A percentile compares a stretch with the other conserved stretches of the same genome.
Conservation (phyloP, 2,888 invertebrate species). For the Helobdella robusta region DNA sequence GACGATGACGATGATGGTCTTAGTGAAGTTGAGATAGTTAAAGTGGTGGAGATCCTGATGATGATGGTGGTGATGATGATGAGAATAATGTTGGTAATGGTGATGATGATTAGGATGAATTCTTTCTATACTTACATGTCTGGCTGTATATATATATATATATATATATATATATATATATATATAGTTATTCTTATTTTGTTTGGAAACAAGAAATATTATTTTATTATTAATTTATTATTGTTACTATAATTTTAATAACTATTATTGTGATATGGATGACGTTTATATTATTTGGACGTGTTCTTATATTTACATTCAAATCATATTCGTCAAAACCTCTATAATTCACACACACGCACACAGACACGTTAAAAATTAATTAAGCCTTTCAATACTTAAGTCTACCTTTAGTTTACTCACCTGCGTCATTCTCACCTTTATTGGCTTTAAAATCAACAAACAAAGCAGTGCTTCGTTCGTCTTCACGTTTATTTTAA, state of each 20-base stretch:
- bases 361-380: no score
- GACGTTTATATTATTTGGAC: no score
- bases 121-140: background rate
- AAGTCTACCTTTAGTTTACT: no score
- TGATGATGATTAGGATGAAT: background rate
- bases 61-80: constrained; percentile 11
- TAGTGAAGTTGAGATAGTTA: constrained; percentile 5
- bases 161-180: background rate
- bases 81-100: background rate
- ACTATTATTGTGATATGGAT: background rate
- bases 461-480: no score
- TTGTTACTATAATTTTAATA: background rate
- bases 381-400: no score
- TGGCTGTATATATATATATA: background rate
- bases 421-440: no score
- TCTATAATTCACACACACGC: no score
- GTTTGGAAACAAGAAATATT: background rate
- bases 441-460: no score
- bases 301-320: no score
- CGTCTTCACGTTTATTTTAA: no score
- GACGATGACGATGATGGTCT: constrained; percentile 1
- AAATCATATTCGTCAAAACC: no score
- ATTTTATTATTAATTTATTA: constrained; percentile 4
- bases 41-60: background rate
- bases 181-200: background rate